Base-by-base conservation (phyloP, 2,888 invertebrate genomes). In the Chymomyza fuscimana region DNA sequence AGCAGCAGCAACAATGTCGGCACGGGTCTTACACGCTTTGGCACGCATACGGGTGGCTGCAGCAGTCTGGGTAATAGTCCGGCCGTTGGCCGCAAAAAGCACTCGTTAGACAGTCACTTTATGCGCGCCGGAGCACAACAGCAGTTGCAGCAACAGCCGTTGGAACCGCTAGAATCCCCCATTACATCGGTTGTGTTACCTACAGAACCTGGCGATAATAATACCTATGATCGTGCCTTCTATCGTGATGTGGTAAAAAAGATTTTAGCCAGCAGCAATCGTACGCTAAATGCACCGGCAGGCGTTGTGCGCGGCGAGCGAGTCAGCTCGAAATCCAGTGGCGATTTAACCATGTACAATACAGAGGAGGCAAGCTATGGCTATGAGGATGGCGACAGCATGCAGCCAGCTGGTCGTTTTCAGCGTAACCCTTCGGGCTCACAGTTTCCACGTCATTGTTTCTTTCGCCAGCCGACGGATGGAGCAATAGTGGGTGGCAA, bases 221-320 rank as follows among this genome's bases (percentile, higher is more conserved):
- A 90, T 7, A 91, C 91, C 2, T 92, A 92, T 58, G 92, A 92
- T 83, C 90, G 91, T 10, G 88, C 90, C 22, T 92, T 92, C 73
- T 92, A 92, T 77, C 86, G 89, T 22, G 91, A 92, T 64, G 85
- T 87, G 67, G 63, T 69, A 4, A 80, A 80, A 51, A 83, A 92
- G 72, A 90, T 92, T 16, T 89, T 90, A 71, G 89, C 91, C 40
- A 87, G 86, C 73, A 82, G 75, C 19, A 54, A n/a, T 5, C 54
- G 54, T 15, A 7, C 15, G 54, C 19, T 54, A 4, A 60, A 66
- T 22, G 15, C 54, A 5, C 54, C 16, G 5, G 16, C 22, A 10
- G n/a, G 54, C 5, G 19, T n/a, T 46, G 12, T 15, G 40, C 40
- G 40, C n/a, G 9, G 22, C 19, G 89, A 91, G 59, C 85, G 89